phyloP scores from a whole-genome alignment of 37 sponge, comb jelly and placozoan species.

The Axinella damicornis region DNA sequence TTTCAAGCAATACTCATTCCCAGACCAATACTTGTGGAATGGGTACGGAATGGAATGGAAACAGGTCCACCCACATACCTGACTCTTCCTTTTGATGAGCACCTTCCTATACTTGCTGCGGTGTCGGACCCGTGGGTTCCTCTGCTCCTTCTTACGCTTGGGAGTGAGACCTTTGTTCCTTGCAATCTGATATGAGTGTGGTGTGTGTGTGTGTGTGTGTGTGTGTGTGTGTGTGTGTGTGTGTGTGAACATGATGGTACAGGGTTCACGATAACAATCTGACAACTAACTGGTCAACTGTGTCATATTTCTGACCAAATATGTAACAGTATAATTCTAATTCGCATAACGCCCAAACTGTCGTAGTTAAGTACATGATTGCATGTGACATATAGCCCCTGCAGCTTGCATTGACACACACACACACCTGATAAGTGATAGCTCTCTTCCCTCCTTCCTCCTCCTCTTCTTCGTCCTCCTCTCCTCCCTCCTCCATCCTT shows the following conservation, averaged over 20 bases:
- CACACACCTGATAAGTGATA: constrained; percentile 82
- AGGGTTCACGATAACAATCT: too few relatives aligned
- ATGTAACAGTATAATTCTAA: too few relatives aligned
- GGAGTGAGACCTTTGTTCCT: constrained; percentile 88
- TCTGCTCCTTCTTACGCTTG: constrained; percentile 89
- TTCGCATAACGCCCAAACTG: too few relatives aligned
- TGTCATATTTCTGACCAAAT: too few relatives aligned
- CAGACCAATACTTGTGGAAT: not conserved
- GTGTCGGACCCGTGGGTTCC: constrained; percentile 96
- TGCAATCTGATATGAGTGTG: constrained; percentile 57
- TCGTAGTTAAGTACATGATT: too few relatives aligned
- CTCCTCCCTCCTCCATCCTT: constrained; percentile 20
- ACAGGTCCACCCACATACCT: constrained; percentile 53
- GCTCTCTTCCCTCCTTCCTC: constrained; percentile 66
- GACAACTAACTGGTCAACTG: too few relatives aligned
- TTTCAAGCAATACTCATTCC: too few relatives aligned
- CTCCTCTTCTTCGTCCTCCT: constrained; percentile 33
- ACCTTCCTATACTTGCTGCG: constrained; percentile 87
- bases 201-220: too few relatives aligned
- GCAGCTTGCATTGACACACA: not conserved
- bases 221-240: constrained; percentile 5
- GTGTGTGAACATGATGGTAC: too few relatives aligned
- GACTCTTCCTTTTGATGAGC: constrained; percentile 66
- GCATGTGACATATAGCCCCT: too few relatives aligned
- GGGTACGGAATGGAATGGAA: not conserved